Evolutionary conservation across 1,140 invertebrate species (phyloP).

Genomic region (Zaprionus inermis): DNA sequence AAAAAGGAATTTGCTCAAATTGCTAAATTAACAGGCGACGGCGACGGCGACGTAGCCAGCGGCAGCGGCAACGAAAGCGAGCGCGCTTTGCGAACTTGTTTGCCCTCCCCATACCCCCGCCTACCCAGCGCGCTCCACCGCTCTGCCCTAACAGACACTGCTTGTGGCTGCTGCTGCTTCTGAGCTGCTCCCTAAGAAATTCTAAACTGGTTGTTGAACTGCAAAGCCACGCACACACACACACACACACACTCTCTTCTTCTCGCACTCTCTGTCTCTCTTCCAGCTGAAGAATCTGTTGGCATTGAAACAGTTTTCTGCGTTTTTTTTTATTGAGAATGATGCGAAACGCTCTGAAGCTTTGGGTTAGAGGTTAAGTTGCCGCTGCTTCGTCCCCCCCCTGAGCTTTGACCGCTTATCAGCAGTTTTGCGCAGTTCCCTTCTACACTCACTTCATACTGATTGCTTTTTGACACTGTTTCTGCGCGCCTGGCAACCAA

Average conservation of each 20-base stretch:
- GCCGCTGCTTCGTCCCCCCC: neutral
- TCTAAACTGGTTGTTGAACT: slow-evolving; percentile 78
- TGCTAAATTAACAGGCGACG: slow-evolving; percentile 67
- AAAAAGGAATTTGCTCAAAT: slow-evolving; percentile 64
- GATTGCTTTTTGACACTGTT: slow-evolving; percentile 8
- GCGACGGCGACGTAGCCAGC: slow-evolving; percentile 12
- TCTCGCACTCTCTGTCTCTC: neutral
- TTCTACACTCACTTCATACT: neutral
- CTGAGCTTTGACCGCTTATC: slow-evolving; percentile 57
- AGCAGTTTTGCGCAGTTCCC: slow-evolving; percentile 22
- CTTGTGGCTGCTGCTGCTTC: slow-evolving; percentile 5
- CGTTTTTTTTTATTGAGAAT: slow-evolving; percentile 36
- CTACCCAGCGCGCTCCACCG: neutral
- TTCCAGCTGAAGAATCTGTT: slow-evolving; percentile 33
- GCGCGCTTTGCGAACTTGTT: slow-evolving; percentile 71
- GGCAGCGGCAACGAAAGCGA: slow-evolving; percentile 66
- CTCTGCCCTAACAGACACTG: neutral
- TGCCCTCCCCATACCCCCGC: neutral
- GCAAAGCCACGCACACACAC: slow-evolving; percentile 32
- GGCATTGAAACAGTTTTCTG: slow-evolving; percentile 51
- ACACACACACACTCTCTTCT: slow-evolving; percentile 10
- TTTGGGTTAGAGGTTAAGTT: slow-evolving; percentile 23
- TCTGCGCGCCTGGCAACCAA: slow-evolving; percentile 10
- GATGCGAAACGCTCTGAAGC: slow-evolving; percentile 40
- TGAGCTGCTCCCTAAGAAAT: slow-evolving; percentile 54